phyloP scores from a whole-genome alignment of 2,888 invertebrate species.

The Hirtodrosophila histrioides region DNA sequence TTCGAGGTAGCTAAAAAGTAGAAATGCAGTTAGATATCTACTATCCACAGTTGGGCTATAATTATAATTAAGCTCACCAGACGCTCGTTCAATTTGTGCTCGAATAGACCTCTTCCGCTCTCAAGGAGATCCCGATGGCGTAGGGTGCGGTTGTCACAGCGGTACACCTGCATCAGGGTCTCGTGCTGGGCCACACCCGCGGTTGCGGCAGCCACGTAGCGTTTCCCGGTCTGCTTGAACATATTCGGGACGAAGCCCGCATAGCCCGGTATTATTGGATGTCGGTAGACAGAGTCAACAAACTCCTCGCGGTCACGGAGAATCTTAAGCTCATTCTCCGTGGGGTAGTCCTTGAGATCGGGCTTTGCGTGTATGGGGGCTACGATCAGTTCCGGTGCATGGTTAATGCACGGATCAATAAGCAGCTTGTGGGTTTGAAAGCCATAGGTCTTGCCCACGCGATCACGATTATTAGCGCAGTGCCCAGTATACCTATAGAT shows the following conservation, averaged over 20 bases:
- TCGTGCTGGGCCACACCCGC: slow-evolving; percentile 91
- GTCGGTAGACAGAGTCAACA: slow-evolving; percentile 89
- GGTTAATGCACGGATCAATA: slow-evolving; percentile 89
- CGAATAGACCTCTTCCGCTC: slow-evolving; percentile 70
- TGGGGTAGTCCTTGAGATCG: slow-evolving; percentile 86
- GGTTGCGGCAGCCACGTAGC: slow-evolving; percentile 89
- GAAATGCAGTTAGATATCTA: background rate
- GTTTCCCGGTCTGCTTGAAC: slow-evolving; percentile 88
- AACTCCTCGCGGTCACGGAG: slow-evolving; percentile 88
- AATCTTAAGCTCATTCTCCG: slow-evolving; percentile 88
- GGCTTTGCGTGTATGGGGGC: slow-evolving; percentile 75
- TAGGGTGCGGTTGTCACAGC: slow-evolving; percentile 84
- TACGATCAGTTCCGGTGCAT: slow-evolving; percentile 86
- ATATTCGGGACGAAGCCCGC: slow-evolving; percentile 88
- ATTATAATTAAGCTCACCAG: slow-evolving; percentile 51
- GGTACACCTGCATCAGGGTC: slow-evolving; percentile 86
- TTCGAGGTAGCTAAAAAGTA: slow-evolving; percentile 86
- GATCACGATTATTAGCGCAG: slow-evolving; percentile 90
- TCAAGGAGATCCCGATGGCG: slow-evolving; percentile 76
- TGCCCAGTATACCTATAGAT: slow-evolving; percentile 89
- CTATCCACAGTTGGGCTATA: background rate
- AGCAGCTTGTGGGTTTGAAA: slow-evolving; percentile 90
- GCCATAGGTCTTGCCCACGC: slow-evolving; percentile 91
- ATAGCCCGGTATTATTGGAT: slow-evolving; percentile 91
- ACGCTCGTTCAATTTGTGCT: slow-evolving; percentile 79